These are phyloP conservation scores for Vulpes lagopus DNA, from an alignment of 2,113 vertebrate genomes.

Conservation along the genomic window DNA sequence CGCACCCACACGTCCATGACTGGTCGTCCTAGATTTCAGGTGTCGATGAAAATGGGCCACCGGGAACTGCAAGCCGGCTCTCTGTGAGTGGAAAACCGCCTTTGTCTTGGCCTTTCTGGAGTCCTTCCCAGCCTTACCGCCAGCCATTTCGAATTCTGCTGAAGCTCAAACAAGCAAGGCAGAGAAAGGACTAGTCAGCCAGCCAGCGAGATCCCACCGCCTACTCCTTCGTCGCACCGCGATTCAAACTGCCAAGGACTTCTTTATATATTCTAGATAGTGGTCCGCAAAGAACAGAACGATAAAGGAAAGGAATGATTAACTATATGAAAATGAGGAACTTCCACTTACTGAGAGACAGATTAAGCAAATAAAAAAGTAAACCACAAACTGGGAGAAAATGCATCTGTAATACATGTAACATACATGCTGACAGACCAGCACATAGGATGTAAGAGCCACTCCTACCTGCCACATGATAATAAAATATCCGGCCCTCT, in stretches of 20 bases:
- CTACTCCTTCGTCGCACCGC: background rate
- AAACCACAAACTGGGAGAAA: background rate
- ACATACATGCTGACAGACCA: background rate
- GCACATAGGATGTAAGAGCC: background rate
- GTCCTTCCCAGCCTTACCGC: background rate
- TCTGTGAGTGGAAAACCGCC: background rate
- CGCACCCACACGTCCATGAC: too few relatives aligned
- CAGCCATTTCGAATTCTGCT: background rate
- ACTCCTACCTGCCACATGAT: background rate
- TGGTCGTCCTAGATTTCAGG: background rate
- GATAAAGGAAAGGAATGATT: background rate
- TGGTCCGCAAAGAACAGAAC: background rate
- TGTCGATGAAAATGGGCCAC: background rate
- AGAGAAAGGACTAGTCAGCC: background rate
- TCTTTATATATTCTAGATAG: background rate
- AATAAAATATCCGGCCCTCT: background rate
- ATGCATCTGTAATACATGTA: background rate
- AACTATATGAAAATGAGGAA: background rate
- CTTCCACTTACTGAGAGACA: background rate
- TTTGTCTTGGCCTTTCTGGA: background rate
- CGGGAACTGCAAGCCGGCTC: background rate
- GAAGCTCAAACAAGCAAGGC: background rate
- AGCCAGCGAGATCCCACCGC: background rate
- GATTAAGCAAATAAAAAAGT: background rate
- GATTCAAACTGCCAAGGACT: too few relatives aligned